These are phyloP conservation scores for Hyposoter dolosus DNA, from an alignment of 2,888 invertebrate species.

Conservation along the genomic window DNA sequence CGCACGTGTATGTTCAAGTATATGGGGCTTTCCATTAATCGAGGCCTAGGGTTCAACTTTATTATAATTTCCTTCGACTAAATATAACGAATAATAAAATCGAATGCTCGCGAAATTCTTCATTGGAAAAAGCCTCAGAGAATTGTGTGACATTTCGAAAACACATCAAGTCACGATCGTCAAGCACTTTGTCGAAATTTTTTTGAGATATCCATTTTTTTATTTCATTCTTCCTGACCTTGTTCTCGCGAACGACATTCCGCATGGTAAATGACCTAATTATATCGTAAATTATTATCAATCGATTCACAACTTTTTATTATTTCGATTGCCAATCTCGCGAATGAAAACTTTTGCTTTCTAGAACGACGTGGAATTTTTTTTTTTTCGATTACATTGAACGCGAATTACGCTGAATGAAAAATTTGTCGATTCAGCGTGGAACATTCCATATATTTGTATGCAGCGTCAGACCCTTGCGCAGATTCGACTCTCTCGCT, in stretches of 20 bases:
- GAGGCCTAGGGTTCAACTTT: neutral
- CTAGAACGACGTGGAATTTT: neutral
- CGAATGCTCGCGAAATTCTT: neutral
- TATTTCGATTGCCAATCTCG: neutral
- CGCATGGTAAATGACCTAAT: neutral
- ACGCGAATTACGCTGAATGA: neutral
- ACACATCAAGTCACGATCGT: neutral
- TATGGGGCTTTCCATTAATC: neutral
- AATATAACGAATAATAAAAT: neutral
- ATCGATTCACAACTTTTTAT: neutral
- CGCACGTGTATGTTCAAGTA: neutral
- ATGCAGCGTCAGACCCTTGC: conserved; percentile 50
- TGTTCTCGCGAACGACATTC: neutral
- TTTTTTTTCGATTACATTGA: neutral
- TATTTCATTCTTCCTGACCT: neutral
- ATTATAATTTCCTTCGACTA: neutral
- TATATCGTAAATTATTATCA: neutral
- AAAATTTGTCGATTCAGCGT: neutral
- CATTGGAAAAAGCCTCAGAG: neutral
- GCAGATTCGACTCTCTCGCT: conserved; percentile 39
- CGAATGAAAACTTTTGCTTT: neutral
- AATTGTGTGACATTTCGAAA: neutral
- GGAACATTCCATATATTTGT: neutral
- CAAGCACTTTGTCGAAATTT: neutral
- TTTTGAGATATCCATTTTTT: neutral